Percentiles rank a stretch among this genome's conserved stretches.
These are phyloP conservation scores for Atta cephalotes DNA, from an alignment of 1,140 invertebrate species.

Conservation along the genomic window DNA sequence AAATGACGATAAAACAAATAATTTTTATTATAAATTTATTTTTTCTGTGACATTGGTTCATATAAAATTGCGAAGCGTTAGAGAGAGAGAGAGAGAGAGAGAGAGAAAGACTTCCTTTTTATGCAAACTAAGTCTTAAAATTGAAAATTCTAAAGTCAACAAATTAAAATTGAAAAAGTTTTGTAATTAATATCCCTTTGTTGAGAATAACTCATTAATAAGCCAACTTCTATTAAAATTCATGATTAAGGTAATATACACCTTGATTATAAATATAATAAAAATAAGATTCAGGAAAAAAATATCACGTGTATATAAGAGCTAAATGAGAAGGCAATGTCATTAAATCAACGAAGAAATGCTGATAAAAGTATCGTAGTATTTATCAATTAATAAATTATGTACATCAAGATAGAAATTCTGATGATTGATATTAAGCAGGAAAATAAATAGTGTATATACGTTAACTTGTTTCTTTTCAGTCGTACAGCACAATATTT, in stretches of 20 bases:
- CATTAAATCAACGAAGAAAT: not conserved
- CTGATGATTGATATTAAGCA: not conserved
- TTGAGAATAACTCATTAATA: not conserved
- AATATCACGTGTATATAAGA: not conserved
- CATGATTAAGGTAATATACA: not conserved
- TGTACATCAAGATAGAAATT: not conserved
- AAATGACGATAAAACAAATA: not conserved
- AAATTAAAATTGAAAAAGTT: constrained; percentile 12
- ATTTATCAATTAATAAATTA: not conserved
- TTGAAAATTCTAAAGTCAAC: not conserved
- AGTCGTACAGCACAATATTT: not conserved
- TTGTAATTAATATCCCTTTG: not conserved
- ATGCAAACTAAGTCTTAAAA: not conserved
- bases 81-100: too few species aligned
- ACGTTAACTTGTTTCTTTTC: not conserved
- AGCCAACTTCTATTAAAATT: not conserved
- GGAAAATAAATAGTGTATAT: not conserved
- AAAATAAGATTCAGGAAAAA: constrained; percentile 6
- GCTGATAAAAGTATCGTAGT: too few species aligned
- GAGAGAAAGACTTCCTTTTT: too few species aligned
- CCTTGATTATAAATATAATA: not conserved
- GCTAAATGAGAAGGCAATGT: not conserved
- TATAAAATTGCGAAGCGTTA: not conserved
- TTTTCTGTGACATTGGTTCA: not conserved
- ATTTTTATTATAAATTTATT: not conserved